Conservation (phyloP, 2,113 vertebrate genomes). For the Toxostoma redivivum region DNA sequence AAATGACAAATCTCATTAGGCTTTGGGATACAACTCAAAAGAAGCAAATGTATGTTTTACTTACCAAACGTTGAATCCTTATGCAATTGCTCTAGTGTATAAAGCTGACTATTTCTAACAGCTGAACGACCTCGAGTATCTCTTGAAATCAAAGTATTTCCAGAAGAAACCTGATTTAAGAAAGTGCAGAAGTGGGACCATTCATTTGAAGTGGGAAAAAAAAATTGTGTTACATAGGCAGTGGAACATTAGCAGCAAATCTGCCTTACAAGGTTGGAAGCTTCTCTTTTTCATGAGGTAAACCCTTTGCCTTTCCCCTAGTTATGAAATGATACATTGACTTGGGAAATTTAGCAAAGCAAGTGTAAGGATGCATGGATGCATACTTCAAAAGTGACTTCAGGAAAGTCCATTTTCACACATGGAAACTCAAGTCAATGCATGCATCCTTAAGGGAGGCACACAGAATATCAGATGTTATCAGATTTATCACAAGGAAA, state of each 20-base stretch:
- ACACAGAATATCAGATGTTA: background rate
- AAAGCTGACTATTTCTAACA: conserved; percentile 69
- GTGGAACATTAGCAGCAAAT: background rate
- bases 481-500: background rate
- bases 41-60: background rate
- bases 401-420: background rate
- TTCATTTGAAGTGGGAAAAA: background rate
- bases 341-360: background rate
- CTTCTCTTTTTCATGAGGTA: background rate
- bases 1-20: background rate
- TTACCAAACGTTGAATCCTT: conserved; percentile 31
- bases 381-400: background rate
- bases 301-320: background rate
- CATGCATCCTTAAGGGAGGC: background rate
- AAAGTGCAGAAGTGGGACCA: background rate
- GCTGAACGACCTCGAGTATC: conserved; percentile 70
- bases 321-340: background rate
- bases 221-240: background rate
- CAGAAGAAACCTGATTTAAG: conserved; percentile 38
- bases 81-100: background rate
- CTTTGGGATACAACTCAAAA: background rate
- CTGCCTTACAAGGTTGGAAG: background rate
- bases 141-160: conserved; percentile 48
- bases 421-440: background rate
- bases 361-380: background rate